Evolutionary conservation across 2,888 invertebrate species (phyloP), one percentile per base, ranked within the genome.

Genomic region (Dorcus parallelipipedus): DNA sequence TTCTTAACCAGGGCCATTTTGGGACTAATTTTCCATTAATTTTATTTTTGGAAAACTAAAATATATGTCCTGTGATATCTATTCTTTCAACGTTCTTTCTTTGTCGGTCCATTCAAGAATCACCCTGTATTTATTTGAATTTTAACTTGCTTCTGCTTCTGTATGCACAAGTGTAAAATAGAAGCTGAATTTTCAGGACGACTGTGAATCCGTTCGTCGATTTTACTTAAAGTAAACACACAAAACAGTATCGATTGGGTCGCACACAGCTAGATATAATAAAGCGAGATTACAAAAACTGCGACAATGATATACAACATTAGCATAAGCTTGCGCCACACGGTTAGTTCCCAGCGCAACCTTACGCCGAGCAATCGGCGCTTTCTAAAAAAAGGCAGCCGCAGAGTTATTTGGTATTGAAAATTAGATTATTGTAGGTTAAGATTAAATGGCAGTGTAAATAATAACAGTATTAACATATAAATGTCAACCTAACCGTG

Each of bases 401-500:
- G 40, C 20, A 49, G 23, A 45, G 45, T 23, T 23, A 45, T 45
- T 45, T 52, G 59, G 47, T 60, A 62, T 59, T 62, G 60, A 62
- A 62, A 53, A 59, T 56, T 54, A 54, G 62, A 60, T 59, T 61
- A 62, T 67, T 66, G 64, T 64, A 67, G 68, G 68, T 66, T 67
- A 61, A 67, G 59, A 58, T 64, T 67, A 67, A 68, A 66, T 66
- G 61, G 64, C 62, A 63, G 63, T 67, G 70, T 67, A 73, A 72
- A 72, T 72, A 72, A 69, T 69, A 65, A 68, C 67, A 64, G 69
- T 69, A 75, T 74, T 74, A 74, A 74, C 73, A 73, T 73, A 73
- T 73, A 74, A 74, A 75, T 74, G 75, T 75, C 75, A 73, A 70
- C 69, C 71, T 74, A 75, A 74, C 75, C 73, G 71, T 74, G 74